Conservation (phyloP, 2,888 invertebrate species). For the Sphaeridia pumilis region DNA sequence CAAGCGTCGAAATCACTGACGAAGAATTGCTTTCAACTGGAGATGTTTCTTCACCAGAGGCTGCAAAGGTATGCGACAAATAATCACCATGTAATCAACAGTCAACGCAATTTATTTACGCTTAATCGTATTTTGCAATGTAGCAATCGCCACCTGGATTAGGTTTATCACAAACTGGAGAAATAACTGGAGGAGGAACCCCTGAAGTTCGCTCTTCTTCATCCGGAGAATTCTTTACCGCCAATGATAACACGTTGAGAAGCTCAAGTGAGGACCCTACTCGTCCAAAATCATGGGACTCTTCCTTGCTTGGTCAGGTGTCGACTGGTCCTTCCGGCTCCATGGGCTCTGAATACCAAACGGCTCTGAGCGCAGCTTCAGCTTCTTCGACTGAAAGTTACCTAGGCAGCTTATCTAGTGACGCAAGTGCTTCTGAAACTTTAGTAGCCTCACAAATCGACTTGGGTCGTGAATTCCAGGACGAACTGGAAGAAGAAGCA, state of each 20-base stretch:
- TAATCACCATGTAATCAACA: constrained; percentile 1
- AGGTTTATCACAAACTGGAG: not conserved
- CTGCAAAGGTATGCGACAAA: constrained; percentile 45
- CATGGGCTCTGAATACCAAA: constrained; percentile 29
- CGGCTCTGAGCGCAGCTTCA: constrained; percentile 27
- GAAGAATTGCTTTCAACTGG: constrained; percentile 61
- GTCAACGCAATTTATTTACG: not conserved
- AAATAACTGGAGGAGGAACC: constrained; percentile 20
- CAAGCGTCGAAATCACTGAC: constrained; percentile 48
- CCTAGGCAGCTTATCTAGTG: constrained; percentile 32
- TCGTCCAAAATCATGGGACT: constrained; percentile 35
- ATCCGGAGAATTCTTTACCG: constrained; percentile 34
- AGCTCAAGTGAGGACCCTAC: constrained; percentile 34
- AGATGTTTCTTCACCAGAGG: constrained; percentile 54
- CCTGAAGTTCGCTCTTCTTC: constrained; percentile 33
- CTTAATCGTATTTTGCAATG: not conserved
- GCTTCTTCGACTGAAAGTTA: constrained; percentile 33
- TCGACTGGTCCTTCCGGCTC: constrained; percentile 31
- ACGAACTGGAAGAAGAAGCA: constrained; percentile 45
- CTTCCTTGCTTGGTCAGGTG: constrained; percentile 33
- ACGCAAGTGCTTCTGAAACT: constrained; percentile 62
- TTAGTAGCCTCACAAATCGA: constrained; percentile 81
- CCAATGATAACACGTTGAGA: constrained; percentile 26
- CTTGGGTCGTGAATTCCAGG: constrained; percentile 59
- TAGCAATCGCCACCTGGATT: not conserved